Percentiles rank a stretch among this genome's conserved stretches.
These are phyloP conservation scores for Hirudinaria manillensis DNA, from an alignment of 2,888 invertebrate genomes.

Conservation along the genomic window DNA sequence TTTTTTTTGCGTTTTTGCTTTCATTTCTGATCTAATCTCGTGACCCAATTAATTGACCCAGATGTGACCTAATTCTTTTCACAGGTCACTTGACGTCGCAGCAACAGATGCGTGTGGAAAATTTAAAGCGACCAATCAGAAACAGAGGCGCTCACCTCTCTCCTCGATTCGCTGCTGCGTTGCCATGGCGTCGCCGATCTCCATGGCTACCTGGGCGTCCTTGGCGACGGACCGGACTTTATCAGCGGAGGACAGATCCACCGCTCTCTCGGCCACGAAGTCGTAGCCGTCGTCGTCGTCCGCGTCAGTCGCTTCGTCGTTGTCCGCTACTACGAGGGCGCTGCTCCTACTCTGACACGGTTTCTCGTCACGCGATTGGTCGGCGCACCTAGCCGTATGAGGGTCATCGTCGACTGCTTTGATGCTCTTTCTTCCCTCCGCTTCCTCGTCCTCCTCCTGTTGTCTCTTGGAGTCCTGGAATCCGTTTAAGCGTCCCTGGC, in stretches of 20 bases:
- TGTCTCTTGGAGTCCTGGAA: not conserved
- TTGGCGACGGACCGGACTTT: too few species aligned
- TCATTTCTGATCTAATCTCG: not conserved
- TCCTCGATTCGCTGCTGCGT: not conserved
- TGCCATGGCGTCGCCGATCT: not conserved
- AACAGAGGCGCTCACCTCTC: slow-evolving; percentile 2
- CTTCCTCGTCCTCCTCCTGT: not conserved
- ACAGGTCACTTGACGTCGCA: not conserved
- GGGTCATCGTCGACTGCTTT: not conserved
- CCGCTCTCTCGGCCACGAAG: not conserved
- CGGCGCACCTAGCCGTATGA: not conserved
- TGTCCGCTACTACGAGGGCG: not conserved
- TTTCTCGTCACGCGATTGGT: not conserved
- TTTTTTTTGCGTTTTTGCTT: not conserved
- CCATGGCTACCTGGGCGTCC: not conserved
- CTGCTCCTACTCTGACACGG: too few species aligned
- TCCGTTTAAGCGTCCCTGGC: slow-evolving; percentile 5
- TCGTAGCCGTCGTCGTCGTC: slow-evolving; percentile 9
- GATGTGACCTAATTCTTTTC: not conserved
- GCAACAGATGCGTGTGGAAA: not conserved
- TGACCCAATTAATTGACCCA: slow-evolving; percentile 10
- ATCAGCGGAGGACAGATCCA: too few species aligned
- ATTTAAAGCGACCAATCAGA: not conserved
- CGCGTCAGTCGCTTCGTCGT: not conserved
- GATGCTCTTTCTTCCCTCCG: not conserved